Base-by-base conservation (phyloP, 2,113 vertebrate species). In the Osmerus mordax region DNA sequence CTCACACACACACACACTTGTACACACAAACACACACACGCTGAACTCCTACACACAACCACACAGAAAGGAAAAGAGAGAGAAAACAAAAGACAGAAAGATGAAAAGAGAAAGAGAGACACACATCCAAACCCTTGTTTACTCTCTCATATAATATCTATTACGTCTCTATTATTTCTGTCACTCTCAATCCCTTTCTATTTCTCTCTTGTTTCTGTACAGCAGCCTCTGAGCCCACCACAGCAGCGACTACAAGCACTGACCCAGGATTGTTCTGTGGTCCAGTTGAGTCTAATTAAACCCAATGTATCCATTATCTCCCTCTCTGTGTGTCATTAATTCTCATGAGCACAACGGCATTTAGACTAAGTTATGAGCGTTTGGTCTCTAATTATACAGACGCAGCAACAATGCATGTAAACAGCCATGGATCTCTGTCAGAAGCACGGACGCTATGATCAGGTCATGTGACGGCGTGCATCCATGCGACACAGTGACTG, bases 361-460 rank as follows among this genome's bases (percentile, higher is more conserved):
- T 79, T 29, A 21, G 52, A 7, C 13, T 3, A 59, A 25, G 56
- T 55, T 66, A 51, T 66, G 62, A 47, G 15, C 36, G 69, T 75
- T 56, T 69, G 72, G 60, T 54, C 61, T 69, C 61, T 58, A 70
- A 80, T 80, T 71, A 73, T 53, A 67, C 71, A 62, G 52, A 67
- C 68, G 36, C 18, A 65, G 54, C 28, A 67, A 41, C 63, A 41
- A 73, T 47, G 29, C 52, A 60, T 69, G 66, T 18, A 55, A 71
- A 56, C 28, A 69, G 41, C 62, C 70, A 67, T 55, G 58, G 64
- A 75, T 76, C 56, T 73, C 64, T 60, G 65, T 78, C 52, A 51
- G 59, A 74, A 21, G 70, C 36, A 21, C 67, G 55, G 61, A 65
- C 67, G 13, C 9, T 21, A 18, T 36, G 65, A 72, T 80, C 54